Percentiles rank a stretch among this genome's conserved stretches.
Conservation (phyloP, 2,113 vertebrate genomes). For the Pandion haliaetus region DNA sequence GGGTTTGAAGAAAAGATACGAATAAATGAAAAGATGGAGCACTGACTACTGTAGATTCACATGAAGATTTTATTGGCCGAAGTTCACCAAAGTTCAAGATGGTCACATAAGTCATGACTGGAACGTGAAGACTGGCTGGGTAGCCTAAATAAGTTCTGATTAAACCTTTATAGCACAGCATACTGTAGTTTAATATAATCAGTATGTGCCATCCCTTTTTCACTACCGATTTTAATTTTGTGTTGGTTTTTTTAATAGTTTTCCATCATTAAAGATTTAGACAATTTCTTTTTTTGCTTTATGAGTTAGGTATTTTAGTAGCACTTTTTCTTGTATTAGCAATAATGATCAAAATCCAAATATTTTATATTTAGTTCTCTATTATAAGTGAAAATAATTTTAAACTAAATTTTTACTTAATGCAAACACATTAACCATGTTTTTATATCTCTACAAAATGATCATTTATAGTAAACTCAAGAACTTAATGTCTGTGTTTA, state of each 20-base stretch:
- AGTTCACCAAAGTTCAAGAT: not conserved
- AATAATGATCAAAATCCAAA: not conserved
- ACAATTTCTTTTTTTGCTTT: not conserved
- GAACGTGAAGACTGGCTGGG: not conserved
- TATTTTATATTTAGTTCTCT: not conserved
- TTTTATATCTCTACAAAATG: not conserved
- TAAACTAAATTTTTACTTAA: not conserved
- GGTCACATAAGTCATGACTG: not conserved
- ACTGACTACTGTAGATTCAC: not conserved
- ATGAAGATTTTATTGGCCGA: not conserved
- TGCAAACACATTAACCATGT: not conserved
- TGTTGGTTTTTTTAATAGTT: not conserved
- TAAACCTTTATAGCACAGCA: not conserved
- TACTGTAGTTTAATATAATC: not conserved
- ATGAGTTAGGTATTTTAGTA: not conserved
- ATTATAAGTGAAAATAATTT: not conserved
- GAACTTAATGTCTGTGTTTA: not conserved
- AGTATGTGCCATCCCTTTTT: not conserved
- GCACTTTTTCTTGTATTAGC: not conserved
- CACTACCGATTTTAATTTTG: not conserved
- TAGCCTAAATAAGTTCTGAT: not conserved
- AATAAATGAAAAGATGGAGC: not conserved
- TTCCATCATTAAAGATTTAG: not conserved
- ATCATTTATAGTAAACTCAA: not conserved
- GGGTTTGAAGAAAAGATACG: not conserved